Base-by-base conservation (phyloP, 2,888 invertebrate genomes). In the Caenorhabditis zanzibari region DNA sequence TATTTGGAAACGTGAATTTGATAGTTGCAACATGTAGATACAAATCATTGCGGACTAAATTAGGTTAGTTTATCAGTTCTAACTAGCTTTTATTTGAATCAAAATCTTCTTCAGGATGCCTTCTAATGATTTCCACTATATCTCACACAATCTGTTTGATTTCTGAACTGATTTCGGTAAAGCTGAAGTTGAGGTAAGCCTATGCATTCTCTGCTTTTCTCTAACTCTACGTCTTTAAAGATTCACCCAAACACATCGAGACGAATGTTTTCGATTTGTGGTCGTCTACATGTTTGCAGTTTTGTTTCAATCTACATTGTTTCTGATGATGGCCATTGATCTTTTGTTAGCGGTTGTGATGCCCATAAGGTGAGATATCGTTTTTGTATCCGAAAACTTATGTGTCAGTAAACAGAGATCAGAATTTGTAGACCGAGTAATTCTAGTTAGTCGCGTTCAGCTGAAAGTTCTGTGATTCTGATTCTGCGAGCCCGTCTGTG, bases 321-420 rank as follows among this genome's bases (percentile, higher is more conserved):
- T 82, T 38, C 49, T 82, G 16, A 82, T 82, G 82, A 82, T 82
- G 82, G 72, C 82, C 38, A 77, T 82, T n/a, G 82, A 82, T 66
- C 44, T 82, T 5, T 28, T 77, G 10, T 44, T 82, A 5, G 82
- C 82, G 16, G 82, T 82, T 72, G 56, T 77, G 9, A 77, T 82
- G 75, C 82, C 82, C 2, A 82, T 82, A 35, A 66, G 82, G 82
- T 77, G 41, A 22, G 79, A n/a, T 5, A 54, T 54, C 0, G 24
- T 38, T 38, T 38, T 38, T 38, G 38, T 38, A 12, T 38, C 10
- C 38, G 38, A 38, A 38, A 10, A 10, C 10, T 12, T 12, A 2
- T 2, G 10, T 10, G 6, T 38, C 38, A 38, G 12, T 10, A 12
- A 12, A 38, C 38, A 38, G 38, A 38, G 10, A 38, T 12, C 38